Evolutionary conservation across 2,113 vertebrate species (phyloP).

Genomic region (Peromyscus maniculatus): DNA sequence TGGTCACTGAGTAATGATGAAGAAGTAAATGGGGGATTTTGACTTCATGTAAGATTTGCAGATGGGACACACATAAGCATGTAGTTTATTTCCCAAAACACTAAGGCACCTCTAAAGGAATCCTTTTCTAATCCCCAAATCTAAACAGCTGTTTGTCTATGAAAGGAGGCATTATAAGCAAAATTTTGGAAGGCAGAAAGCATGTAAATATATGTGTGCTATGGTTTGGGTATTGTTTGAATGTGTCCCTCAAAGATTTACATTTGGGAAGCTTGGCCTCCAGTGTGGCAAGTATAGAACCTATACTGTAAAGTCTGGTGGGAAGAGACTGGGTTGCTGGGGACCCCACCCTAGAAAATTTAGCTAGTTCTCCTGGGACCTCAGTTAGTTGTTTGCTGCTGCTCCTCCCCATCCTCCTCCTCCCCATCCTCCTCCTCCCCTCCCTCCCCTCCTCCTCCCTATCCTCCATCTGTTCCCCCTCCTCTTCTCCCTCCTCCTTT

Average conservation of each 20-base stretch:
- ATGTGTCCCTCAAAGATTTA: not conserved
- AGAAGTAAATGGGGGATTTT: not conserved
- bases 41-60: not conserved
- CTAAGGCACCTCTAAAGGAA: not conserved
- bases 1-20: not conserved
- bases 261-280: not conserved
- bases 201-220: not conserved
- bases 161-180: not conserved
- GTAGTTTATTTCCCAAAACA: not conserved
- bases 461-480: not conserved
- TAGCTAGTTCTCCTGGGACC: not conserved
- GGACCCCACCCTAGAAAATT: not conserved
- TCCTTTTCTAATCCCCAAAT: not conserved
- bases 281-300: not conserved
- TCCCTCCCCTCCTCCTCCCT: not conserved
- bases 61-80: not conserved
- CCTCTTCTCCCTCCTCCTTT: not conserved
- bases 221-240: not conserved
- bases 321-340: no score
- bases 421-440: not conserved
- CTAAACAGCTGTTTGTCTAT: not conserved
- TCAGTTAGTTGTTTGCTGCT: not conserved
- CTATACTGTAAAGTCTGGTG: not conserved
- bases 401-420: not conserved
- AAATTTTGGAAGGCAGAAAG: not conserved